Percentiles rank a stretch among this genome's conserved stretches.
Conservation (phyloP, 1,140 invertebrate species). For the Caenorhabditis tropicalis region DNA sequence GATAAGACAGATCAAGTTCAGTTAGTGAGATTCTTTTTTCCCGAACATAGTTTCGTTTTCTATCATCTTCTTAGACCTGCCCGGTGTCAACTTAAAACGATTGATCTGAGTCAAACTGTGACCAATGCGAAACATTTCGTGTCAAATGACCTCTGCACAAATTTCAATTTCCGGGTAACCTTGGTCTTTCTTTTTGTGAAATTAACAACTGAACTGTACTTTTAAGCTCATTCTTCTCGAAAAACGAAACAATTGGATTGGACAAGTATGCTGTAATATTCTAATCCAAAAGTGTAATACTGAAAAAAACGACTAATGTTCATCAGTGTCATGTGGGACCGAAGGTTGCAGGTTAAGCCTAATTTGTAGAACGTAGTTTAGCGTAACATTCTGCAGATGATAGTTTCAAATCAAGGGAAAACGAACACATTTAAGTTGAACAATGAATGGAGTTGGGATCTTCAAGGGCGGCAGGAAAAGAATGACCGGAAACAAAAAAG, state of each 20-base stretch:
- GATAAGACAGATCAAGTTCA: conserved; percentile 9
- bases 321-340: background rate
- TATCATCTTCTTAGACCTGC: background rate
- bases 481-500: background rate
- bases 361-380: background rate
- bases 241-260: background rate
- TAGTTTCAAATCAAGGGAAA: background rate
- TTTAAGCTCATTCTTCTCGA: conserved; percentile 17
- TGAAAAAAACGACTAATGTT: background rate
- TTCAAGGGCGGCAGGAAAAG: background rate
- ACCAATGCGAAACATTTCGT: background rate
- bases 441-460: background rate
- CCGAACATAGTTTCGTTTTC: background rate
- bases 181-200: background rate
- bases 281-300: conserved; percentile 24
- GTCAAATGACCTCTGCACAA: background rate
- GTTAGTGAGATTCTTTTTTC: background rate
- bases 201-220: background rate
- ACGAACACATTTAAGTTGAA: background rate
- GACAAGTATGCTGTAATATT: background rate
- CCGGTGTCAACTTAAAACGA: background rate
- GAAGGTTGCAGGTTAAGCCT: background rate
- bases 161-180: background rate
- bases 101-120: conserved; percentile 19
- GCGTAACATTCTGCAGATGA: background rate